Base-by-base conservation (phyloP, 2,888 invertebrate genomes). In the Dynastes hyllus region DNA sequence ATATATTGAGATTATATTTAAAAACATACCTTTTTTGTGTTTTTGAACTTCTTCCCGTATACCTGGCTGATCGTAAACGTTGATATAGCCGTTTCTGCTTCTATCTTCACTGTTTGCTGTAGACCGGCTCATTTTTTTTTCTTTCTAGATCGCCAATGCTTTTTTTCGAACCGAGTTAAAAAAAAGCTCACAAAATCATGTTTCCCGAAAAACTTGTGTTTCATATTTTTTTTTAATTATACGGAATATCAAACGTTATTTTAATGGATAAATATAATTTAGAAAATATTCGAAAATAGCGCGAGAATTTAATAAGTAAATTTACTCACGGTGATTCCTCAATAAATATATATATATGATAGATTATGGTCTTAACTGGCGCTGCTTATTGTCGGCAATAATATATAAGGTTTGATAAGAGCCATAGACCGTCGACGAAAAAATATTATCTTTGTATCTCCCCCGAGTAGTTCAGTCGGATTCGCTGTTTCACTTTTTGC, bases 11-110 rank as follows among this genome's bases (percentile, higher is more conserved):
- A 50, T 32, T 76, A 51, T 37, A 22, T 37, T 70, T 40, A 63
- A 79, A 16, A 73, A 73, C 80, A 40, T 75, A 80, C 80, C 80
- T 78, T 50, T 53, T 69, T 73, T 80, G 5, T 69, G 67, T 32
- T 65, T 61, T 51, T 58, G 53, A 32, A 45, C 13, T 55, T 78
- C 80, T 32, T 76, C 78, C 9, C 22, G 61, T 11, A 80, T 78
- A 69, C 75, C 80, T 58, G 80, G 73, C 50, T 77, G 80, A n/a
- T 80, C 75, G 37, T 82, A 78, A 73, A 83, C 83, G 16, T 79
- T 78, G 61, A 82, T 76, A 75, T 83, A 83, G 27, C 83, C 83
- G 75, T 83, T 83, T 71, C 76, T 81, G 63, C 79, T 81, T 78
- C 81, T 78, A 67, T 81, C 81, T 55, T 82, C 80, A 37, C 77